Percentiles rank a stretch among this genome's conserved stretches.
Evolutionary conservation across 2,113 vertebrate genomes (phyloP).

Genomic region (Erythrocercus mccallii): DNA sequence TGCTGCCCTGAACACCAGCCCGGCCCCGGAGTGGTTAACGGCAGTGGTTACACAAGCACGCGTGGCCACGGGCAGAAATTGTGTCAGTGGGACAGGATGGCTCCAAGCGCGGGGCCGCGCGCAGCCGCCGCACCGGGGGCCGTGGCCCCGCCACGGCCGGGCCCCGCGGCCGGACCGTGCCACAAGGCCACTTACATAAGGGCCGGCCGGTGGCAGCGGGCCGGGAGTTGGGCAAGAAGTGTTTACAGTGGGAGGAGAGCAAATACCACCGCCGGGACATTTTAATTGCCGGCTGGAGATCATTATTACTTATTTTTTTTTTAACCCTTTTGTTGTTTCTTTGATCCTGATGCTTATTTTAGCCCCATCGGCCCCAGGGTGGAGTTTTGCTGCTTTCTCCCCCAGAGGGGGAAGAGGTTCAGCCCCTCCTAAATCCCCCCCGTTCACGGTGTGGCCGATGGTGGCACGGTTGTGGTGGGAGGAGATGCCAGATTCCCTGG

Average conservation of each 20-base stretch:
- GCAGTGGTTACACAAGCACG: slow-evolving; percentile 6
- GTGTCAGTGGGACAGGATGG: slow-evolving; percentile 65
- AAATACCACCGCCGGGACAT: slow-evolving; percentile 26
- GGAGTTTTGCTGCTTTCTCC: neutral
- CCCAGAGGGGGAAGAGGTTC: neutral
- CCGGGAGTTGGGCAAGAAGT: slow-evolving; percentile 28
- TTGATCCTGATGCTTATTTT: neutral
- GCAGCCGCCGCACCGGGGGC: neutral
- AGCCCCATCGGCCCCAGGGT: fast-evolving
- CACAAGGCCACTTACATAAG: slow-evolving; percentile 46
- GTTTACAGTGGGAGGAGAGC: slow-evolving; percentile 42
- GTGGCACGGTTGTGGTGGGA: neutral
- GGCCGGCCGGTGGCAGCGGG: neutral
- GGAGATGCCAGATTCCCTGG: fast-evolving
- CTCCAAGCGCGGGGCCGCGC: neutral
- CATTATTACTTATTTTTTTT: neutral
- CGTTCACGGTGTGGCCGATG: fast-evolving
- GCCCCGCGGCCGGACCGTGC: neutral
- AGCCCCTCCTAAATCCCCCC: neutral
- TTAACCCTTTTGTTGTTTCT: neutral
- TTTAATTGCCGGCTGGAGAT: slow-evolving; percentile 41
- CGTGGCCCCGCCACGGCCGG: neutral
- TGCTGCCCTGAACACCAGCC: neutral
- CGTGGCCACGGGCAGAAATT: slow-evolving; percentile 29
- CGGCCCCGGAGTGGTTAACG: neutral